Conservation (phyloP, 2,113 vertebrate genomes). For the Rhea americana region DNA sequence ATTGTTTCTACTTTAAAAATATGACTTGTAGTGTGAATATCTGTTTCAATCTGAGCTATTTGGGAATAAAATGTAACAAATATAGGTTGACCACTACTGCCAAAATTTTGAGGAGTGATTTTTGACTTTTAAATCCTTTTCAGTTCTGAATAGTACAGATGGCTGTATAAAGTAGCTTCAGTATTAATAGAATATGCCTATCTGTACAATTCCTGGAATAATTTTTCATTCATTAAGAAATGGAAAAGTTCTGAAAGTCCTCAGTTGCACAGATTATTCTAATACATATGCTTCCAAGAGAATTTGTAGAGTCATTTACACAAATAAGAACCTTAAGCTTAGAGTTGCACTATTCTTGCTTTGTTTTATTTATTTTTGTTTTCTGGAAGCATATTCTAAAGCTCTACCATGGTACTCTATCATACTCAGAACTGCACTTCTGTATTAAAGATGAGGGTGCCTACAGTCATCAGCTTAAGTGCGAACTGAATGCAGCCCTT, state of each 20-base stretch:
- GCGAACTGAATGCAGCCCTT: conserved; percentile 49
- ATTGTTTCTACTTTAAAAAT: not conserved
- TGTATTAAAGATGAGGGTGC: conserved; percentile 28
- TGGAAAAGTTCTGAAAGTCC: not conserved
- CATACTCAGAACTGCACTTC: conserved; percentile 20
- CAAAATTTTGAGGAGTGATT: not conserved
- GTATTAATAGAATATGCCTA: not conserved
- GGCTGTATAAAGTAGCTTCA: not conserved
- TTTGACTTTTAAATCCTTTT: not conserved
- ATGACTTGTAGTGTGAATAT: not conserved
- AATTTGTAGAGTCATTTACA: not conserved
- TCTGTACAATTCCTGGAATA: not conserved
- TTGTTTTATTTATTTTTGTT: not conserved
- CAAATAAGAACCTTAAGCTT: not conserved
- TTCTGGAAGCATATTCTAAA: conserved; percentile 1
- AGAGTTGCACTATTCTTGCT: not conserved
- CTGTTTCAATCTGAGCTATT: not conserved
- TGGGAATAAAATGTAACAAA: not conserved
- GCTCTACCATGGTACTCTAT: not conserved
- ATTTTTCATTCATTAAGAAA: not conserved
- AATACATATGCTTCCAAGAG: not conserved
- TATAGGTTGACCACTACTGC: not conserved
- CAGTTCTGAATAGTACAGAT: not conserved
- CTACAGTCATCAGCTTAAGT: conserved; percentile 38
- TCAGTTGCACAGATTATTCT: not conserved